Evolutionary conservation across 2,113 vertebrate species (phyloP).

Genomic region (Lathamus discolor): DNA sequence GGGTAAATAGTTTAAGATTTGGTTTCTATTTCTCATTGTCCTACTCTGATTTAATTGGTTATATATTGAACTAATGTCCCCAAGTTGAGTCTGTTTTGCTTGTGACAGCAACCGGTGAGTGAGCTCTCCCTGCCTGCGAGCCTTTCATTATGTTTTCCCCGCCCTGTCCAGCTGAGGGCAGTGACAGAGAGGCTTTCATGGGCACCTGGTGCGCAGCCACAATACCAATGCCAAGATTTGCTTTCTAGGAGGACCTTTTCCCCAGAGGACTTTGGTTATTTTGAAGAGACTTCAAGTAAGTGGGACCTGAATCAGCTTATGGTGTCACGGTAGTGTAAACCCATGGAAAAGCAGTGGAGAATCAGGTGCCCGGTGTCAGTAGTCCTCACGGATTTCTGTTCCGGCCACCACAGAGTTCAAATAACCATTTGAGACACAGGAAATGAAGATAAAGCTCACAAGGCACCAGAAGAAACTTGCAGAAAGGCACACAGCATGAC

Average conservation of each 20-base stretch:
- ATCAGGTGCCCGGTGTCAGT: neutral
- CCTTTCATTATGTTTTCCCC: neutral
- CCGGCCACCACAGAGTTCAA: neutral
- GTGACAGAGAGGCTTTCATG: neutral
- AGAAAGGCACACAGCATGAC: neutral
- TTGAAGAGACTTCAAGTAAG: neutral
- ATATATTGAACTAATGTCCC: neutral
- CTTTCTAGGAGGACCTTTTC: neutral
- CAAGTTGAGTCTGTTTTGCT: neutral
- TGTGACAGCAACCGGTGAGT: neutral
- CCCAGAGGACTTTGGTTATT: neutral
- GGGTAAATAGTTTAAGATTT: neutral
- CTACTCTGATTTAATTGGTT: neutral
- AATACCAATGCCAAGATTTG: neutral
- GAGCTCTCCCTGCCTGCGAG: neutral
- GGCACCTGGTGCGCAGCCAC: neutral
- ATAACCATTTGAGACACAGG: neutral
- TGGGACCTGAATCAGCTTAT: neutral
- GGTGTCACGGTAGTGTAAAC: neutral
- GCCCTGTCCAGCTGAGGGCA: neutral
- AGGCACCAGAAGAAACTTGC: neutral
- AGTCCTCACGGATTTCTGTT: neutral
- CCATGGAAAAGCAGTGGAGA: neutral
- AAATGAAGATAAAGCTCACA: slow-evolving; percentile 20
- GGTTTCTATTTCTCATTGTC: neutral